Conservation (phyloP, 2,113 vertebrate species). For the Dunckerocampus dactyliophorus region DNA sequence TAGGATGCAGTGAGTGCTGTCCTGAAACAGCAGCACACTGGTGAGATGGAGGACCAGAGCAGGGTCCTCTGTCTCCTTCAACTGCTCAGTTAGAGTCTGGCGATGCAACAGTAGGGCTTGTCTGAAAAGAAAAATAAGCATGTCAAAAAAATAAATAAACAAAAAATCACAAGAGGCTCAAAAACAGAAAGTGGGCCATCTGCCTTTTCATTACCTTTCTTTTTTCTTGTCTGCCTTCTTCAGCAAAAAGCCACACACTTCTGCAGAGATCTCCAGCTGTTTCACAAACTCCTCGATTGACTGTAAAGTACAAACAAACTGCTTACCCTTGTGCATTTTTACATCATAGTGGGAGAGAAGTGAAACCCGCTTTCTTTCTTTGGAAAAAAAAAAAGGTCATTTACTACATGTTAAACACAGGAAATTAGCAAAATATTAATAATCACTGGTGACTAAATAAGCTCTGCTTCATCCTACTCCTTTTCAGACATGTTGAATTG, state of each 20-base stretch:
- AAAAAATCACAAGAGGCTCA: neutral
- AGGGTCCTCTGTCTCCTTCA: constrained; percentile 87
- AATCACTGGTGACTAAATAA: no score
- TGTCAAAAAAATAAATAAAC: neutral
- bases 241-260: constrained; percentile 87
- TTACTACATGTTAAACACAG: no score
- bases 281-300: constrained; percentile 87
- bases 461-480: no score
- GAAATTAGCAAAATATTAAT: no score
- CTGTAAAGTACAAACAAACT: constrained; percentile 56
- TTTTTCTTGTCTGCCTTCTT: constrained; percentile 95
- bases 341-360: no score
- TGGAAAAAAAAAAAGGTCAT: no score
- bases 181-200: neutral
- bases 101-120: constrained; percentile 89
- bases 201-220: constrained; percentile 77
- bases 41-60: constrained; percentile 90
- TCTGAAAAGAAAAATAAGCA: constrained; percentile 57
- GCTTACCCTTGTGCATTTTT: neutral
- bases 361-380: no score
- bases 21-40: constrained; percentile 88
- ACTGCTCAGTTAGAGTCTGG: constrained; percentile 86
- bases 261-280: constrained; percentile 80
- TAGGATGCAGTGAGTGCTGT: constrained; percentile 85
- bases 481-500: no score